Conservation (phyloP, 2,113 vertebrate species). For the Chionodraco myersi region DNA sequence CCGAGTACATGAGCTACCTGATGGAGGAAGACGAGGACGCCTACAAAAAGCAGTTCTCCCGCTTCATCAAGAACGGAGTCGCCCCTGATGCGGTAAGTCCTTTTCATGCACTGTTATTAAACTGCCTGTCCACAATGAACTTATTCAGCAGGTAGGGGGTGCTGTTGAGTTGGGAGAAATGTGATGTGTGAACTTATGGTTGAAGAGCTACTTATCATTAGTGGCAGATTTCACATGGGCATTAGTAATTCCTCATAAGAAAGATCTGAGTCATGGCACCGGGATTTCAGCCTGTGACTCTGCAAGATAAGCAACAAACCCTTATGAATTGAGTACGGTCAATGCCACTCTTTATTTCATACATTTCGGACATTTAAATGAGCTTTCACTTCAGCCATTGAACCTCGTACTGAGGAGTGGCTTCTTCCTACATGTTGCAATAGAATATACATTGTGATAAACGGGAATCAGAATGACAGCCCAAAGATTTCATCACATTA, state of each 20-base stretch:
- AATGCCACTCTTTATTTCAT: too few species aligned
- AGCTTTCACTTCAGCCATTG: not conserved
- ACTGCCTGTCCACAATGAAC: not conserved
- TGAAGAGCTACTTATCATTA: not conserved
- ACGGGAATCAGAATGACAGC: too few species aligned
- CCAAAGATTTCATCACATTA: too few species aligned
- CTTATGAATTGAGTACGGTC: not conserved
- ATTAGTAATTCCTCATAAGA: not conserved
- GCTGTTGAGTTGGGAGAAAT: not conserved
- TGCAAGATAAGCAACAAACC: not conserved
- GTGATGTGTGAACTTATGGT: not conserved
- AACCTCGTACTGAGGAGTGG: too few species aligned
- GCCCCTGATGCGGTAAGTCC: constrained; percentile 88
- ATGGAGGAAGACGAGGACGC: constrained; percentile 97
- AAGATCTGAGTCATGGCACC: not conserved
- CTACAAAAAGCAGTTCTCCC: constrained; percentile 98
- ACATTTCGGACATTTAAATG: not conserved
- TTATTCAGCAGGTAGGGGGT: too few species aligned
- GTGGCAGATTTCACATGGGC: not conserved
- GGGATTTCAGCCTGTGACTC: too few species aligned
- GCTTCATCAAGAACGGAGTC: constrained; percentile 96
- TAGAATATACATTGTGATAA: too few species aligned
- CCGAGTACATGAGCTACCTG: constrained; percentile 95
- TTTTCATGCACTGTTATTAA: not conserved
- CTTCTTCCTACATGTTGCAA: too few species aligned